These are phyloP conservation scores for Sceliomorpha sp. DNA, from an alignment of 2,888 invertebrate genomes.

Conservation along the genomic window DNA sequence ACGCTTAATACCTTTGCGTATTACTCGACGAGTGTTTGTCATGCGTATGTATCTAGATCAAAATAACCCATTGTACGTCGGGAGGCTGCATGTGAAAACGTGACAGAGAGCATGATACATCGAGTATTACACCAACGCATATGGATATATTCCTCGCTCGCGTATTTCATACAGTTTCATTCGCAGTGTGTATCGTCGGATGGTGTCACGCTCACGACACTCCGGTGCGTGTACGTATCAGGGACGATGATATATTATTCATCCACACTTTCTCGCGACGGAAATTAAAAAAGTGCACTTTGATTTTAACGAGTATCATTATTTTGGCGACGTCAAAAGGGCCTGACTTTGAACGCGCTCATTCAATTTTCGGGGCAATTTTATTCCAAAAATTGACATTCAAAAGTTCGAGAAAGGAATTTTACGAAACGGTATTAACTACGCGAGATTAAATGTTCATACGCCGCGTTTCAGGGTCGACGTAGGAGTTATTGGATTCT, in stretches of 20 bases:
- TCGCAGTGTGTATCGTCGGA: conserved; percentile 28
- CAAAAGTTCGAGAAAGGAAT: too few relatives aligned
- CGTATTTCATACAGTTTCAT: conserved; percentile 45
- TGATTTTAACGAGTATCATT: conserved; percentile 22
- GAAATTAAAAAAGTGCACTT: conserved; percentile 30
- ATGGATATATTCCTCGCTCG: conserved; percentile 13
- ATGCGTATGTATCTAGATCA: conserved; percentile 37
- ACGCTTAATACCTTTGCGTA: conserved; percentile 29
- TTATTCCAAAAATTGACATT: too few relatives aligned
- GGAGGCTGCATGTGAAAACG: conserved; percentile 22
- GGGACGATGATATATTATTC: conserved; percentile 36
- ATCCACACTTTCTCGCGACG: conserved; percentile 7
- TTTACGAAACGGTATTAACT: too few relatives aligned
- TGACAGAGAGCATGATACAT: conserved; percentile 37
- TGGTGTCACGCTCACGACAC: conserved; percentile 4
- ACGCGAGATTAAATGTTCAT: too few relatives aligned
- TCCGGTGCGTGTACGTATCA: conserved; percentile 8
- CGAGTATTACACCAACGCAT: conserved; percentile 34
- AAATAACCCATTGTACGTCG: conserved; percentile 30
- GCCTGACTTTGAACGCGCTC: too few relatives aligned
- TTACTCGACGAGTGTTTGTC: conserved; percentile 33
- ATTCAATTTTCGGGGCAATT: too few relatives aligned
- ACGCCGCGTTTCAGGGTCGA: too few relatives aligned
- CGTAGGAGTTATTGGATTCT: too few relatives aligned
- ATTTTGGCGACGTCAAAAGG: conserved; percentile 21